These are phyloP conservation scores for Acrocephalus scirpaceus DNA, from an alignment of 2,797 vertebrate species.

Conservation along the genomic window DNA sequence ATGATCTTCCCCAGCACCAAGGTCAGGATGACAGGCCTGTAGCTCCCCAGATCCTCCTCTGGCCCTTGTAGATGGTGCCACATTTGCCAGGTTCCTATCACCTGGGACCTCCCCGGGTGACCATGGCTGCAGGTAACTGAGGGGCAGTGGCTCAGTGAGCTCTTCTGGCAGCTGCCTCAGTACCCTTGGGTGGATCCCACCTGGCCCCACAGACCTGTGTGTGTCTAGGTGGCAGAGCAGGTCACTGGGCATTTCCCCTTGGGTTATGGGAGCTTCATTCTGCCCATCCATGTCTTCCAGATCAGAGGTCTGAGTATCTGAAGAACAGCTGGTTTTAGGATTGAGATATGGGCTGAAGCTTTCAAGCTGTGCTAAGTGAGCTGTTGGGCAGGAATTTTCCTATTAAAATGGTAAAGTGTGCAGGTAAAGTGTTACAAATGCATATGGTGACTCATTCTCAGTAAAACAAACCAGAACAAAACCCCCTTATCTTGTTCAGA, in stretches of 20 bases:
- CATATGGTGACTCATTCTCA: conserved; percentile 15
- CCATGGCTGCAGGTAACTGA: background rate
- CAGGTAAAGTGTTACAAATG: conserved; percentile 54
- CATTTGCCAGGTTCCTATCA: background rate
- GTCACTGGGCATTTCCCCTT: background rate
- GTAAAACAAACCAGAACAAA: conserved; percentile 16
- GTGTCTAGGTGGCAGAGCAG: background rate
- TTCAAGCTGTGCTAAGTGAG: background rate
- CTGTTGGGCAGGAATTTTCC: background rate
- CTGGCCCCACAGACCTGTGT: background rate
- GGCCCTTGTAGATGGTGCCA: background rate
- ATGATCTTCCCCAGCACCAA: background rate
- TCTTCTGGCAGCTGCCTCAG: background rate
- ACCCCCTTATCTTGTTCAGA: background rate
- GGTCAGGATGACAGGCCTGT: background rate
- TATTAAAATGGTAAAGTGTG: background rate
- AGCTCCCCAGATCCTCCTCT: background rate
- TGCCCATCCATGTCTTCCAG: background rate
- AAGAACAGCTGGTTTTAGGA: background rate
- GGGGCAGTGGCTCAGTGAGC: background rate
- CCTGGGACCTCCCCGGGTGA: fast-evolving
- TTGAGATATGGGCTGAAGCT: background rate
- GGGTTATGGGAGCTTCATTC: background rate
- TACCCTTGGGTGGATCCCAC: background rate
- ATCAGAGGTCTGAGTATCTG: background rate